These are phyloP conservation scores for Dryobota labecula DNA, from an alignment of 2,888 invertebrate genomes.

Conservation along the genomic window DNA sequence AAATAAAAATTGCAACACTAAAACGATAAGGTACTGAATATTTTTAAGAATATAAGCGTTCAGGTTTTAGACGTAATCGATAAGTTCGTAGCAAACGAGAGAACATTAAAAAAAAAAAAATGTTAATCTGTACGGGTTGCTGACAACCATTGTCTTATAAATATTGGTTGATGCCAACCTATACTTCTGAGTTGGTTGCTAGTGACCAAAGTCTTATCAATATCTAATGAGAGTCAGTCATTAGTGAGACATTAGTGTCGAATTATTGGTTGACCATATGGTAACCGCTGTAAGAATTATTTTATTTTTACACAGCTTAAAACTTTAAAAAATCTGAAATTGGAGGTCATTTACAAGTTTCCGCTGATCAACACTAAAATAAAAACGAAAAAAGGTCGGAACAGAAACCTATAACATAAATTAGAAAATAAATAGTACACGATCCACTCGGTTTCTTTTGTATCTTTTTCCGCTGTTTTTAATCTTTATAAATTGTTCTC, in stretches of 20 bases:
- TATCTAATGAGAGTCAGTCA: background rate
- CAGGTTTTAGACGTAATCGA: background rate
- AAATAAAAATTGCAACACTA: background rate
- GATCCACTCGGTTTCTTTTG: background rate
- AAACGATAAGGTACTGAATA: background rate
- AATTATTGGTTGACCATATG: too few relatives aligned
- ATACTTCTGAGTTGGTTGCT: background rate
- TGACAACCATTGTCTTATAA: slow-evolving; percentile 1
- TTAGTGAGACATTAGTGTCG: too few relatives aligned
- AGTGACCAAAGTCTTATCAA: background rate
- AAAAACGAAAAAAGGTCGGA: too few relatives aligned
- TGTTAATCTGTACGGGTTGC: background rate
- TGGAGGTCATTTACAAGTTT: too few relatives aligned
- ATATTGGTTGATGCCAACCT: slow-evolving; percentile 5
- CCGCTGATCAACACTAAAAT: too few relatives aligned
- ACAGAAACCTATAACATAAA: too few relatives aligned
- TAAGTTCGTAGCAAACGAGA: background rate
- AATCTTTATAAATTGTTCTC: slow-evolving; percentile 4
- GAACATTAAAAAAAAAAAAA: background rate
- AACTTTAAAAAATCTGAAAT: too few relatives aligned
- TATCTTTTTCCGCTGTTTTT: background rate
- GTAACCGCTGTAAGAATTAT: background rate
- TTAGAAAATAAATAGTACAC: too few relatives aligned
- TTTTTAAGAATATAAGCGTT: slow-evolving; percentile 2
- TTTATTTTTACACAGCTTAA: too few relatives aligned